Conservation (phyloP, 2,797 vertebrate species). For the Pipistrellus kuhlii region DNA sequence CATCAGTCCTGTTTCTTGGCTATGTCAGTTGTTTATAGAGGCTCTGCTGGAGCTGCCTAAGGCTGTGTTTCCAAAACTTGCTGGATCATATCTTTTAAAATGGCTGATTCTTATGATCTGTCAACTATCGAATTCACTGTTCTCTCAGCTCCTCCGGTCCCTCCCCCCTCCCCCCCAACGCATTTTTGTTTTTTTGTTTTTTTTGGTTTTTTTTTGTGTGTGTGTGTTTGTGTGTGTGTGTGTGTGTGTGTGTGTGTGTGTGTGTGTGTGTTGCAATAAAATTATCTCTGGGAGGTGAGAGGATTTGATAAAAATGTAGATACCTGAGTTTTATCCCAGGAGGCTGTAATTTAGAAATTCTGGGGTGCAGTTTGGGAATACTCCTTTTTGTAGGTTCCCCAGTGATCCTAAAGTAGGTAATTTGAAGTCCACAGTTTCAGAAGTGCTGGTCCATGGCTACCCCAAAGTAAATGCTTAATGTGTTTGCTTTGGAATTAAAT, state of each 20-base stretch:
- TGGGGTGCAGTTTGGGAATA: not conserved
- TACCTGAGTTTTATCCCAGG: not conserved
- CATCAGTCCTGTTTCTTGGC: not conserved
- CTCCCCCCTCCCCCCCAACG: too few species aligned
- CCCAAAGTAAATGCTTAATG: not conserved
- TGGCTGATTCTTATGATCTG: not conserved
- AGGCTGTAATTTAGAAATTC: constrained; percentile 28
- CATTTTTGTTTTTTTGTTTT: too few species aligned
- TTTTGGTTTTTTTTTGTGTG: not conserved
- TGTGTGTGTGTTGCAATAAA: not conserved
- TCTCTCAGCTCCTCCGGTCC: not conserved
- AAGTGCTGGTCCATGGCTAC: not conserved
- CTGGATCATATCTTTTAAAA: not conserved
- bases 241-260: too few species aligned
- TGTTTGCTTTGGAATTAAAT: constrained; percentile 41
- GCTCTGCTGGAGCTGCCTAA: not conserved
- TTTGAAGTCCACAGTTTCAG: not conserved
- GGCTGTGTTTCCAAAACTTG: constrained; percentile 8
- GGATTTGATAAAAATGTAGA: not conserved
- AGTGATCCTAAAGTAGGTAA: not conserved
- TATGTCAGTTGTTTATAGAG: constrained; percentile 31
- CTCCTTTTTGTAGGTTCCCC: not conserved
- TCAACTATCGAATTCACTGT: not conserved
- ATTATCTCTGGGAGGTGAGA: not conserved
- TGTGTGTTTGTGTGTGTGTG: too few species aligned